Evolutionary conservation across 2,113 vertebrate species (phyloP).

Genomic region (Marmota flaviventris): DNA sequence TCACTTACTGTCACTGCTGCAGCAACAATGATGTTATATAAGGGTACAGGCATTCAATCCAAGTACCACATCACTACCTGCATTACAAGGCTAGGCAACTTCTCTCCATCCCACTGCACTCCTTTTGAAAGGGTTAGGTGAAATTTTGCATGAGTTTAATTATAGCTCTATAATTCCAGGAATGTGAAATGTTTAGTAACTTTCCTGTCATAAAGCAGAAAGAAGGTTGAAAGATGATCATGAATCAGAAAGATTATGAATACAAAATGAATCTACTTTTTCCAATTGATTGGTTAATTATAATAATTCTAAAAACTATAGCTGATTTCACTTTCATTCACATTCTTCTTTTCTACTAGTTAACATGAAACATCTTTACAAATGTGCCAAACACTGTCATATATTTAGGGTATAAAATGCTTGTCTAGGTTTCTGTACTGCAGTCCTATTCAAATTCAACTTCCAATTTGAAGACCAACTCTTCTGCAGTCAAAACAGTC

Average conservation of each 20-base stretch:
- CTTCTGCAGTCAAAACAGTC: background rate
- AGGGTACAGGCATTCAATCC: background rate
- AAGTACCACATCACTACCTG: background rate
- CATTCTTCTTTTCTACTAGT: conserved; percentile 39
- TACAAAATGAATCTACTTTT: background rate
- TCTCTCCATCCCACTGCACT: background rate
- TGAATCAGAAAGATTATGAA: conserved; percentile 31
- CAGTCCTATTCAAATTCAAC: conserved; percentile 43
- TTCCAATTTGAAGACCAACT: conserved; percentile 67
- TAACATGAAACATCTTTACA: conserved; percentile 45
- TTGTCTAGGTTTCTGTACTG: conserved; percentile 60
- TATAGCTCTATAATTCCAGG: conserved; percentile 7
- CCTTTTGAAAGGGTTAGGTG: conserved; percentile 7
- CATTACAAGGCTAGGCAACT: background rate
- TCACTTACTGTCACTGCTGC: background rate
- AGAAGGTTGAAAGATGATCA: conserved; percentile 14
- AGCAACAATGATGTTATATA: background rate
- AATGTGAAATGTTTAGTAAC: conserved; percentile 48
- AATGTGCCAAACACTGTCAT: conserved; percentile 37
- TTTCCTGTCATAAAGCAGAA: conserved; percentile 53
- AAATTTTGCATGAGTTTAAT: background rate
- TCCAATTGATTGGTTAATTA: conserved; percentile 45
- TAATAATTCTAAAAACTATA: conserved; percentile 55
- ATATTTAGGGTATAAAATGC: conserved; percentile 65
- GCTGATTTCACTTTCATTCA: conserved; percentile 26